Conservation (phyloP, 2,888 invertebrate species). For the Orthonevra nobilis region DNA sequence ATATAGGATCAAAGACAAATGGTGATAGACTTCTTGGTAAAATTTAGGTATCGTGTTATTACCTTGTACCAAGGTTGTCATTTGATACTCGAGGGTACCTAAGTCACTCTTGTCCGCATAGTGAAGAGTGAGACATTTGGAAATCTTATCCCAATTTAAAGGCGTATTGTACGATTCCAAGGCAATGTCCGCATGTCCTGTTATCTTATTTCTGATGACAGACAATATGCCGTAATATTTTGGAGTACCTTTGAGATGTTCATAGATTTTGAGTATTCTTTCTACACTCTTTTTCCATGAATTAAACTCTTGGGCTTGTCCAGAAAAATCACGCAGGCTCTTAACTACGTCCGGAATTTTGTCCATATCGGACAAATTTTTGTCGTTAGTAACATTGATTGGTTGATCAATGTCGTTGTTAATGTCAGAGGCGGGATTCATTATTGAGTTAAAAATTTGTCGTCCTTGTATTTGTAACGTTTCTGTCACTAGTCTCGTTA, state of each 20-base stretch:
- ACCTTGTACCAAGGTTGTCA: conserved; percentile 7
- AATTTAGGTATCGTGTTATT: conserved; percentile 8
- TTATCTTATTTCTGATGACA: conserved; percentile 23
- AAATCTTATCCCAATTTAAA: not conserved
- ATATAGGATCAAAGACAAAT: conserved; percentile 16
- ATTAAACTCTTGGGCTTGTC: conserved; percentile 13
- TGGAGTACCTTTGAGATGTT: conserved; percentile 20
- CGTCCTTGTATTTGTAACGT: no score
- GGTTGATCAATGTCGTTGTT: conserved; percentile 21
- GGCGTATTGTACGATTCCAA: conserved; percentile 13
- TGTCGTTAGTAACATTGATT: conserved; percentile 14
- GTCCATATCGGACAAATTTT: conserved; percentile 12
- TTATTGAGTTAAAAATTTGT: no score
- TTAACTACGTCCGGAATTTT: not conserved
- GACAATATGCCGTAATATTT: conserved; percentile 23
- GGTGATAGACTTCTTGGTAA: conserved; percentile 21
- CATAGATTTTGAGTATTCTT: conserved; percentile 24
- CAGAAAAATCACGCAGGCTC: conserved; percentile 6
- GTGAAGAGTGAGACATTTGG: conserved; percentile 4
- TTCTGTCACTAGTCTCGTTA: no score
- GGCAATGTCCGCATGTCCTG: conserved; percentile 5
- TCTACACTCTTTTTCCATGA: conserved; percentile 28
- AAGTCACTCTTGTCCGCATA: conserved; percentile 15
- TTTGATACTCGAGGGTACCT: not conserved
- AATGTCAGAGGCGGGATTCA: not conserved